Evolutionary conservation across 2,888 invertebrate species (phyloP).

Genomic region (Rapana venosa): DNA sequence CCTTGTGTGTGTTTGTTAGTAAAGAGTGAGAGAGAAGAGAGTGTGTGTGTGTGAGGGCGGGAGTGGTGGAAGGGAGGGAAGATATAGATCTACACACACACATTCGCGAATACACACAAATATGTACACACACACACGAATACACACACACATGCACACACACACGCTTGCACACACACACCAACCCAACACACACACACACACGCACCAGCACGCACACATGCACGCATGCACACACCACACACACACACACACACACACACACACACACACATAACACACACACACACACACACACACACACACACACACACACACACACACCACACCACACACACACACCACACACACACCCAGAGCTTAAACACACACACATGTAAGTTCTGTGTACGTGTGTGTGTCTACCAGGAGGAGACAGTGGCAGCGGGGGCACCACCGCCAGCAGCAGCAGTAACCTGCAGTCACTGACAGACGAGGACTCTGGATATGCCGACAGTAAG

Average conservation of each 20-base stretch:
- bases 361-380: no score
- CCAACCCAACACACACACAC: neutral
- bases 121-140: neutral
- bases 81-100: no score
- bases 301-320: neutral
- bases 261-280: no score
- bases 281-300: neutral
- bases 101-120: no score
- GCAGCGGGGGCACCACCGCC: constrained; percentile 13
- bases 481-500: neutral
- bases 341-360: neutral
- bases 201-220: neutral
- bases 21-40: no score
- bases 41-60: no score
- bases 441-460: neutral
- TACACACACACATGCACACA: neutral
- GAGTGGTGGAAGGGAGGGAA: no score
- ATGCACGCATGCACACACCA: neutral
- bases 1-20: no score
- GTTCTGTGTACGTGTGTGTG: no score
- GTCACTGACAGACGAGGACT: neutral
- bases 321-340: neutral
- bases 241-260: neutral
- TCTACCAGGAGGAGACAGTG: constrained; percentile 25
- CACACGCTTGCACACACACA: neutral